These are phyloP conservation scores for Psilopsiagon aurifrons DNA, from an alignment of 2,113 vertebrate species.

Conservation along the genomic window DNA sequence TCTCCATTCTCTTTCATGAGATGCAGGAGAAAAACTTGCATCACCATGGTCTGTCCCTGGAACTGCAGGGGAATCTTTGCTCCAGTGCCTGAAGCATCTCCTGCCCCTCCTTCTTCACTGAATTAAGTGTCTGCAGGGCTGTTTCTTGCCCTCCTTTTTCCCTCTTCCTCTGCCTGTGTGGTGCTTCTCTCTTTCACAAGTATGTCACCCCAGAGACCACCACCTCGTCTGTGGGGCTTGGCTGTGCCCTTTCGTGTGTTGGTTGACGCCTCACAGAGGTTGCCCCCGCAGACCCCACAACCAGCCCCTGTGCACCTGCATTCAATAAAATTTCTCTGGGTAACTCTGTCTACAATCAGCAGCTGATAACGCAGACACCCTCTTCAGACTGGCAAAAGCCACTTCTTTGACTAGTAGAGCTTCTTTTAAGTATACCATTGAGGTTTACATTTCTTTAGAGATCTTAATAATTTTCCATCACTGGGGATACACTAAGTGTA, in stretches of 20 bases:
- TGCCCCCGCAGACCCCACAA: rapidly evolving
- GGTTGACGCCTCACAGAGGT: rapidly evolving
- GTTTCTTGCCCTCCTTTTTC: not conserved
- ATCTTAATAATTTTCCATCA: not conserved
- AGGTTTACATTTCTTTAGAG: not conserved
- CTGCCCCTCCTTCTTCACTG: not conserved
- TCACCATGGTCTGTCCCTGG: rapidly evolving
- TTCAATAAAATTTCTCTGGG: rapidly evolving
- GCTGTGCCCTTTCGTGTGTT: rapidly evolving
- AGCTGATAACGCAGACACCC: not conserved
- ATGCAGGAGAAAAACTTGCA: not conserved
- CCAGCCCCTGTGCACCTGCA: rapidly evolving
- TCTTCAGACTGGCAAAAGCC: not conserved
- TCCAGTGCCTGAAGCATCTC: rapidly evolving
- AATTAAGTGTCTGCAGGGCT: not conserved
- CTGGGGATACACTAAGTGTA: not conserved
- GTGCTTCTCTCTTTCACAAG: not conserved
- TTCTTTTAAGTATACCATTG: not conserved
- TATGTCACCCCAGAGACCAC: rapidly evolving
- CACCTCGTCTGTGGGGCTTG: rapidly evolving
- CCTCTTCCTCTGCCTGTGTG: not conserved
- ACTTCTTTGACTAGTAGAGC: not conserved
- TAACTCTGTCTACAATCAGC: not conserved
- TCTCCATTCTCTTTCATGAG: not conserved
- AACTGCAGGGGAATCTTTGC: not conserved